These are phyloP conservation scores for Phalacrocorax aristotelis DNA, from an alignment of 2,113 vertebrate genomes.

Conservation along the genomic window DNA sequence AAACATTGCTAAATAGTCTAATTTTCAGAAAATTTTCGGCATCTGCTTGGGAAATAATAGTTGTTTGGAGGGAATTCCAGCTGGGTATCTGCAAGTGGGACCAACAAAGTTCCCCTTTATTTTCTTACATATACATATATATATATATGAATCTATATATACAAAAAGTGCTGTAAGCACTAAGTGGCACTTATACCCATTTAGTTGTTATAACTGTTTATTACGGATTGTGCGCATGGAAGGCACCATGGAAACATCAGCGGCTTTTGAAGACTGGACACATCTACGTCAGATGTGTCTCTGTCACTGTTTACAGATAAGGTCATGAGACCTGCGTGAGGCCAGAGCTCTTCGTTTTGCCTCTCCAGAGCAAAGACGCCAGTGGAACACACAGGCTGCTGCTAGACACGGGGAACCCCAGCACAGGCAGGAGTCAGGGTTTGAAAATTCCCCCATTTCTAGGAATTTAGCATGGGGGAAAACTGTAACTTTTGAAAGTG, in stretches of 20 bases:
- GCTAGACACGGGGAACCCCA: conserved; percentile 52
- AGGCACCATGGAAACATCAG: background rate
- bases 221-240: background rate
- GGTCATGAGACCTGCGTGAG: background rate
- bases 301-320: background rate
- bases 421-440: conserved; percentile 48
- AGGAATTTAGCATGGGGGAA: conserved; percentile 37
- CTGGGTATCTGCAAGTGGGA: background rate
- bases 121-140: background rate
- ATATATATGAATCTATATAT: background rate
- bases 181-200: background rate
- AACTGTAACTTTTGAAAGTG: conserved; percentile 31
- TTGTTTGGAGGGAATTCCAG: background rate
- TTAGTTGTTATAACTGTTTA: background rate
- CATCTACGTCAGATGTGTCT: background rate
- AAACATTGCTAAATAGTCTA: background rate
- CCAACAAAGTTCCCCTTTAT: background rate
- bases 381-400: conserved; percentile 4
- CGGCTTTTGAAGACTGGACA: background rate
- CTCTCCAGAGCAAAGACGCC: conserved; percentile 14
- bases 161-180: background rate
- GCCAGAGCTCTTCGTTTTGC: conserved; percentile 3
- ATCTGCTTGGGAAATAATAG: background rate
- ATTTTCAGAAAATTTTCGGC: background rate
- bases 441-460: conserved; percentile 12